Evolutionary conservation across 1,140 invertebrate genomes (phyloP), one percentile per base, ranked within the genome.

Genomic region (Tigriopus japonicus): DNA sequence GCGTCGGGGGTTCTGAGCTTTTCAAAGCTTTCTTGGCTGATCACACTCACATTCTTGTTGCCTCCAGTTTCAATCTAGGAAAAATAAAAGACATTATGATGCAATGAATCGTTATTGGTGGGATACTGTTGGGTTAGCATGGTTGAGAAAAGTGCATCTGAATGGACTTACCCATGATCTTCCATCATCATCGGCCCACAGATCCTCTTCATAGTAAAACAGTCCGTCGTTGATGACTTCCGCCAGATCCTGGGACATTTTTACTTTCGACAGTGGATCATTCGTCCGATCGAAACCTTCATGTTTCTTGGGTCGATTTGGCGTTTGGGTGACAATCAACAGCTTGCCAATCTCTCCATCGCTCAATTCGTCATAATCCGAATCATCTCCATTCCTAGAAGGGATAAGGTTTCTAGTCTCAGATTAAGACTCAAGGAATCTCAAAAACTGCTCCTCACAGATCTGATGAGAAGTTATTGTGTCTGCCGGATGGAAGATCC

Each of bases 141-240:
- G n/a, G n/a, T n/a, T n/a, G n/a, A n/a, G n/a, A n/a, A n/a, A n/a
- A n/a, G n/a, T n/a, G n/a, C n/a, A 43, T 51, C 52, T n/a, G n/a
- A n/a, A n/a, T n/a, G n/a, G 9, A 58, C 66, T 63, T 54, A 68
- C 68, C 69, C 69, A 68, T 40, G 24, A 15, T 9, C 42, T 42
- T 17, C 17, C 41, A 58, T 71, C 70, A 49, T 64, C 54, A 55
- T 67, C 62, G 19, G 74, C 78, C 85, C 85, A 87, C 35, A 92
- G 73, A 69, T 90, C 86, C 68, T 92, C 85, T 73, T 98, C 93
- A 69, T 97, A 98, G 69, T 90, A 87, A 68, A 80, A 83, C 6
- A 98, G 76, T 9, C 92, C 93, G 74, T 97, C 89, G 69, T 95
- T 93, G 65, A 98, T 98, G 12, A 86, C 82, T 71, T 90, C 84